Evolutionary conservation across 2,113 vertebrate genomes (phyloP).

Genomic region (Rhinolophus sinicus): DNA sequence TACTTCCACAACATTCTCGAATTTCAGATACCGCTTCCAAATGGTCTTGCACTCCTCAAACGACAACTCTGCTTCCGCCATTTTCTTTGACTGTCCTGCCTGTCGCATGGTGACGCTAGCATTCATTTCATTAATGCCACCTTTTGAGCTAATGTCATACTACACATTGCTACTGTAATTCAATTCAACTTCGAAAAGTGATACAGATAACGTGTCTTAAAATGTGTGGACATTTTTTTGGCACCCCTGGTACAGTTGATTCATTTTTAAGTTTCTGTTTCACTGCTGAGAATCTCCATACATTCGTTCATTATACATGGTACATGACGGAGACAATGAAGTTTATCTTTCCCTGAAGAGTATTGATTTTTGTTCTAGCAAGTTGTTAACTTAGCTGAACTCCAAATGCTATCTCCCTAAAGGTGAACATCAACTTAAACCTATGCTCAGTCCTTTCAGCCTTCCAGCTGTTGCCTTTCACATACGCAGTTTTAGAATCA

Average conservation of each 20-base stretch:
- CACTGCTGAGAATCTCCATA: not conserved
- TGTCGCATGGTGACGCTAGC: no score
- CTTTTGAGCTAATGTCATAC: no score
- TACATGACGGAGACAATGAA: not conserved
- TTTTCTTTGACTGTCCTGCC: no score
- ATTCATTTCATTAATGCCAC: no score
- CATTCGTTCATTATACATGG: not conserved
- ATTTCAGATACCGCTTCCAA: no score
- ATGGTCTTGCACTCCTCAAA: no score
- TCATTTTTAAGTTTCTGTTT: constrained; percentile 28
- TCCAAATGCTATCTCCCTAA: not conserved
- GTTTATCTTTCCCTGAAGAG: not conserved
- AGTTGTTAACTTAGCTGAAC: not conserved
- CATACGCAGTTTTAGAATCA: not conserved
- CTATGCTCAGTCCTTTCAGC: not conserved
- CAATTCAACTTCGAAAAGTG: no score
- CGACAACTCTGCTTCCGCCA: no score
- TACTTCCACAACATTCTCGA: no score
- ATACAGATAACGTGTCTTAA: no score
- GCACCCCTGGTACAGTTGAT: not conserved
- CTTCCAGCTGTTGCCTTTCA: not conserved
- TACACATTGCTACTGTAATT: no score
- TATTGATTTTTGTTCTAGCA: not conserved
- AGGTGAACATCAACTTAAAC: not conserved
- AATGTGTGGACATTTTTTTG: no score